Conservation (phyloP, 2,888 invertebrate species). For the Prenolepis imparis region DNA sequence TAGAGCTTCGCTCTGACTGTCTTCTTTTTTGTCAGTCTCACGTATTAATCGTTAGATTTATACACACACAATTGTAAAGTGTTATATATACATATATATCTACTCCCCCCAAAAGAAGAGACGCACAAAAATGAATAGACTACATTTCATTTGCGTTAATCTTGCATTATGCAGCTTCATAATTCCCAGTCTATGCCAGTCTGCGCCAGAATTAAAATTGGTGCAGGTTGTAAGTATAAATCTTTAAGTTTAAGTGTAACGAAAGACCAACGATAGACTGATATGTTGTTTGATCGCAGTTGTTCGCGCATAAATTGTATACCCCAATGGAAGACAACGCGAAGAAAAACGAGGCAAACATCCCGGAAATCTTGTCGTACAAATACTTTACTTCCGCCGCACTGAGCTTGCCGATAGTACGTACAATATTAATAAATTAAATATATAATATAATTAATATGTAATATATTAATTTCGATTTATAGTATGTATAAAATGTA, state of each 20-base stretch:
- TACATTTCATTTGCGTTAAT: neutral
- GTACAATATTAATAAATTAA: constrained; percentile 34
- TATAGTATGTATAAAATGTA: neutral
- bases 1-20: neutral
- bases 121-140: neutral
- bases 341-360: constrained; percentile 37
- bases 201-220: constrained; percentile 68
- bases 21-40: neutral
- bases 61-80: neutral
- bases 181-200: neutral
- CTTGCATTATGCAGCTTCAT: neutral
- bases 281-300: constrained; percentile 61
- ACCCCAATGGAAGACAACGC: constrained; percentile 67
- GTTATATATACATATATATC: neutral
- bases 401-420: constrained; percentile 75
- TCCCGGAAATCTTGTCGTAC: constrained; percentile 71
- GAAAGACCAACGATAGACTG: neutral
- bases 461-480: neutral
- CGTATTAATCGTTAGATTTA: neutral
- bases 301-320: constrained; percentile 77
- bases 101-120: neutral
- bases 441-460: neutral
- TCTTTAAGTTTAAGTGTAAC: neutral
- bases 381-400: constrained; percentile 70
- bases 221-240: constrained; percentile 76